These are phyloP conservation scores for Tigriopus californicus DNA, from an alignment of 2,888 invertebrate genomes.

Conservation along the genomic window DNA sequence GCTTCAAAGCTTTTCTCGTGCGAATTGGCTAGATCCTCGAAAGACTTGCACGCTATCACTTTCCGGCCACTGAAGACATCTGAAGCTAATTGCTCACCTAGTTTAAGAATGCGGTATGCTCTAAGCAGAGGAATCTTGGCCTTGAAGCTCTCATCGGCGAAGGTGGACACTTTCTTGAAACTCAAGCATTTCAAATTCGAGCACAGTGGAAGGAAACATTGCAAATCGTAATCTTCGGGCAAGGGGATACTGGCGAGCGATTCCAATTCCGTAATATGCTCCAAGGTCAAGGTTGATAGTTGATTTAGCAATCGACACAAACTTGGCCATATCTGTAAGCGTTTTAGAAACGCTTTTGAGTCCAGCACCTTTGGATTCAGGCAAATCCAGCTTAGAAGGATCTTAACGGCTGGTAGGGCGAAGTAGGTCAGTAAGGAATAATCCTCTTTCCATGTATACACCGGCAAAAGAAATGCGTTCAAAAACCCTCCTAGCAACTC, in stretches of 20 bases:
- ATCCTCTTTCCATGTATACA: slow-evolving; percentile 45
- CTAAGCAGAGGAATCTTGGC: not conserved
- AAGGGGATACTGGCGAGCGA: slow-evolving; percentile 41
- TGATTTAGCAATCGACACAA: not conserved
- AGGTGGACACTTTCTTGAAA: not conserved
- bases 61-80: slow-evolving; percentile 17
- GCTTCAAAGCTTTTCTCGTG: not conserved
- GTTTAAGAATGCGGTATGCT: not conserved
- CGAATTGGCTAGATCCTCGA: not conserved
- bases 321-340: slow-evolving; percentile 3
- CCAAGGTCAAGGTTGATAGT: not conserved
- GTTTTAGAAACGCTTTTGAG: not conserved
- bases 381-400: slow-evolving; percentile 51
- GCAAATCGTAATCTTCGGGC: slow-evolving; percentile 56
- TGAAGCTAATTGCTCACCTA: not conserved
- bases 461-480: slow-evolving; percentile 47
- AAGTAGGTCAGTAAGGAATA: slow-evolving; percentile 39
- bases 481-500: slow-evolving; percentile 44
- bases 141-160: not conserved
- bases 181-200: slow-evolving; percentile 18
- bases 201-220: slow-evolving; percentile 55
- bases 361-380: slow-evolving; percentile 36
- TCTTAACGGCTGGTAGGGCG: slow-evolving; percentile 50
- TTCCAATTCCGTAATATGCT: not conserved
- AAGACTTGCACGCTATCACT: slow-evolving; percentile 29